phyloP scores from a whole-genome alignment of 2,888 invertebrate genomes.

The Melipona beecheii region DNA sequence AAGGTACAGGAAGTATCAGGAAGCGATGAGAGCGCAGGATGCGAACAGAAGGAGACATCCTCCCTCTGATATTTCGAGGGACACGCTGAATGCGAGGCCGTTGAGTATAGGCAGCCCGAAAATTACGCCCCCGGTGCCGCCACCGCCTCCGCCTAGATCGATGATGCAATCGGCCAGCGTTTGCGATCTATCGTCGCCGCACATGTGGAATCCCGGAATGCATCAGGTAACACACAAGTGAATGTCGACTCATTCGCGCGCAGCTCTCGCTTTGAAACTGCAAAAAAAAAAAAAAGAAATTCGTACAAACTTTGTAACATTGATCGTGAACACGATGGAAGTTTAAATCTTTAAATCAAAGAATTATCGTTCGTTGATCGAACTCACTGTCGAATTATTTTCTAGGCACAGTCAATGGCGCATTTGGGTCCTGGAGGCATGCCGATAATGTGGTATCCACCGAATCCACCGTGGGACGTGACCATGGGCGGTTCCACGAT shows the following conservation, averaged over 20 bases:
- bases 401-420: constrained; percentile 89
- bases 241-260: background rate
- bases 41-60: constrained; percentile 81
- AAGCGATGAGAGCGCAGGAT: constrained; percentile 86
- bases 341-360: background rate
- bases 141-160: constrained; percentile 75
- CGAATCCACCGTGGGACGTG: constrained; percentile 76
- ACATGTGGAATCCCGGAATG: constrained; percentile 83
- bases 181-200: constrained; percentile 79
- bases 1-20: constrained; percentile 84
- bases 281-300: background rate
- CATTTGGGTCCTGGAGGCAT: constrained; percentile 85
- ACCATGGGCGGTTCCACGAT: constrained; percentile 79
- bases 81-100: constrained; percentile 73
- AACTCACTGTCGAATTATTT: background rate
- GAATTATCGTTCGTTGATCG: no score
- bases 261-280: background rate
- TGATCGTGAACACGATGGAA: background rate
- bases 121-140: constrained; percentile 59
- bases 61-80: constrained; percentile 71
- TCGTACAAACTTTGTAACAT: background rate
- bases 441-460: constrained; percentile 84
- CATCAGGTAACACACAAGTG: constrained; percentile 85
- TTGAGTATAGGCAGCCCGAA: constrained; percentile 75
- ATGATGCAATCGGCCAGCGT: constrained; percentile 82